Conservation (phyloP, 2,888 invertebrate genomes). For the Pardosa pseudoannulata region DNA sequence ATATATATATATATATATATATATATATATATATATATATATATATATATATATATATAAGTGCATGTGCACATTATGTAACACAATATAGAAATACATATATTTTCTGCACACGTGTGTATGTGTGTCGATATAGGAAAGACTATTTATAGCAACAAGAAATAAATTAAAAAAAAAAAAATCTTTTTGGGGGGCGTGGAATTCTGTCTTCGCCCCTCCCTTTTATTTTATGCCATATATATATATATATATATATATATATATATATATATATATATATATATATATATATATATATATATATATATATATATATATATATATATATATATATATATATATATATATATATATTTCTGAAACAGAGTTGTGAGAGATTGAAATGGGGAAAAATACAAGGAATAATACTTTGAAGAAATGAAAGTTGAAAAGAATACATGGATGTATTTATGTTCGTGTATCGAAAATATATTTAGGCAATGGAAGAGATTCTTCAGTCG, state of each 20-base stretch:
- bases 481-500: neutral
- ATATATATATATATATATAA: too few relatives aligned
- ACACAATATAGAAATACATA: neutral
- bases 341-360: neutral
- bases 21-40: too few relatives aligned
- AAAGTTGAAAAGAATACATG: slow-evolving; percentile 23
- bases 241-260: too few relatives aligned
- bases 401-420: slow-evolving; percentile 30
- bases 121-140: neutral
- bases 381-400: slow-evolving; percentile 42
- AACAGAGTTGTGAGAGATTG: neutral
- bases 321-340: neutral
- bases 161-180: neutral
- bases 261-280: too few relatives aligned
- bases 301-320: slow-evolving; percentile 34
- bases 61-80: neutral
- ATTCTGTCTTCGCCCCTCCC: too few relatives aligned
- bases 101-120: neutral
- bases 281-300: slow-evolving; percentile 24
- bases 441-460: neutral
- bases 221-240: too few relatives aligned
- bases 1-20: neutral
- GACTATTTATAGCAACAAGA: neutral
- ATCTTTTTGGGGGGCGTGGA: too few relatives aligned
- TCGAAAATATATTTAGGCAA: slow-evolving; percentile 31